A percentile compares a stretch with the other conserved stretches of the same genome.
These are phyloP conservation scores for Hydropsyche betteni DNA, from an alignment of 2,888 invertebrate species.

Conservation along the genomic window DNA sequence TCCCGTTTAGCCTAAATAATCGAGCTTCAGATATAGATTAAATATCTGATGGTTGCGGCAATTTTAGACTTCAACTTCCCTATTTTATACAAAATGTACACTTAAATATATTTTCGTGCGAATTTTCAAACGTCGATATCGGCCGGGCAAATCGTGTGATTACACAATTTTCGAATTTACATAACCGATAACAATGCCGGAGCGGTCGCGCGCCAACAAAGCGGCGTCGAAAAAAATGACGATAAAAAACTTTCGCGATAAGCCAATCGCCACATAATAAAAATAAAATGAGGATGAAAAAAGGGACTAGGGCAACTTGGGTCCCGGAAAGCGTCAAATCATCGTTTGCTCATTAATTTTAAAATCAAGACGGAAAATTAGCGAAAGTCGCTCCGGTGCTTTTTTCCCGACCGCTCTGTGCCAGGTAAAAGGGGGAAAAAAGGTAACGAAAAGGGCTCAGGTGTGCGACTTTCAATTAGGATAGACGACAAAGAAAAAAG, in stretches of 20 bases:
- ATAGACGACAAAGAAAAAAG: background rate
- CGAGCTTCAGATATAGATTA: too few species aligned
- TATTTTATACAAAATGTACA: too few species aligned
- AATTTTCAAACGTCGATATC: too few species aligned
- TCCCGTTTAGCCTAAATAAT: too few species aligned
- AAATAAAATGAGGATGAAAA: background rate
- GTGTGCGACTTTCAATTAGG: slow-evolving; percentile 18
- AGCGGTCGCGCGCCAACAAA: background rate
- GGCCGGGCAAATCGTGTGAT: too few species aligned
- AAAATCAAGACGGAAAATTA: slow-evolving; percentile 21
- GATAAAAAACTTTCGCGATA: slow-evolving; percentile 3
- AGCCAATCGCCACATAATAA: slow-evolving; percentile 6
- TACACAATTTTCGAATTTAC: too few species aligned
- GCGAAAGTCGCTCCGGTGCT: slow-evolving; percentile 1
- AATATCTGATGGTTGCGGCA: too few species aligned
- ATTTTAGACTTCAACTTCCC: too few species aligned
- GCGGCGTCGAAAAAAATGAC: background rate
- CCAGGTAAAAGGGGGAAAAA: background rate
- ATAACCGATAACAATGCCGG: too few species aligned
- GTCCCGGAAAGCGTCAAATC: slow-evolving; percentile 15
- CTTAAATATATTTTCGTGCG: too few species aligned
- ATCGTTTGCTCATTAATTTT: slow-evolving; percentile 25
- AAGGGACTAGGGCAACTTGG: background rate
- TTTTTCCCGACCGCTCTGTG: background rate
- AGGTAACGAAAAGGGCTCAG: background rate